A percentile compares a stretch with the other conserved stretches of the same genome.
These are phyloP conservation scores for Drosophila dives DNA, from an alignment of 2,888 invertebrate species.

Conservation along the genomic window DNA sequence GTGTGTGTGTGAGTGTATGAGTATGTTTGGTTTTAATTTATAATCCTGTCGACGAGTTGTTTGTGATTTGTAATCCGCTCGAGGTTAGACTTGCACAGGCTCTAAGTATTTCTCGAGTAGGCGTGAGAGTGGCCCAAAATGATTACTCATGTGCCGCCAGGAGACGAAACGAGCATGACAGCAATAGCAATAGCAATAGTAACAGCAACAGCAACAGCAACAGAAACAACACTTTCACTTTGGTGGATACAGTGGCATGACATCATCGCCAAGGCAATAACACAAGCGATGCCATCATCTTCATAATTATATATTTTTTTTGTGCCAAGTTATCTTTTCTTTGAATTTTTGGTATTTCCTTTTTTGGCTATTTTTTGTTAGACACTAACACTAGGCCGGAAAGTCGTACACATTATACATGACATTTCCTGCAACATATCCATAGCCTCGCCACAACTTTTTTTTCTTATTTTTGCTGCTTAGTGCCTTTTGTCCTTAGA, in stretches of 20 bases:
- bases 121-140: constrained; percentile 27
- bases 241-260: constrained; percentile 63
- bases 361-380: constrained; percentile 25
- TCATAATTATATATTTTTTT: constrained; percentile 35
- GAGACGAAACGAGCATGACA: constrained; percentile 20
- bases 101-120: constrained; percentile 15
- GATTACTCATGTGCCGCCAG: constrained; percentile 60
- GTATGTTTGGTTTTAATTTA: not conserved
- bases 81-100: constrained; percentile 36
- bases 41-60: constrained; percentile 32
- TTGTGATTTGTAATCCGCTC: constrained; percentile 51
- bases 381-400: constrained; percentile 12
- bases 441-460: constrained; percentile 30
- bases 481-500: constrained; percentile 22
- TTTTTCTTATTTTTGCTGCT: not conserved
- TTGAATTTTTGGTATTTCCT: constrained; percentile 19
- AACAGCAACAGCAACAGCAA: constrained; percentile 31
- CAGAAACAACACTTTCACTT: constrained; percentile 69
- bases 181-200: constrained; percentile 28
- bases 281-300: constrained; percentile 30
- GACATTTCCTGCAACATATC: constrained; percentile 78
- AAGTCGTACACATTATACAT: constrained; percentile 41
- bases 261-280: constrained; percentile 67
- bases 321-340: constrained; percentile 13
- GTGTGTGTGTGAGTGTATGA: not conserved